Percentiles rank a stretch among this genome's conserved stretches.
Conservation (phyloP, 2,888 invertebrate genomes). For the Tyria jacobaeae region DNA sequence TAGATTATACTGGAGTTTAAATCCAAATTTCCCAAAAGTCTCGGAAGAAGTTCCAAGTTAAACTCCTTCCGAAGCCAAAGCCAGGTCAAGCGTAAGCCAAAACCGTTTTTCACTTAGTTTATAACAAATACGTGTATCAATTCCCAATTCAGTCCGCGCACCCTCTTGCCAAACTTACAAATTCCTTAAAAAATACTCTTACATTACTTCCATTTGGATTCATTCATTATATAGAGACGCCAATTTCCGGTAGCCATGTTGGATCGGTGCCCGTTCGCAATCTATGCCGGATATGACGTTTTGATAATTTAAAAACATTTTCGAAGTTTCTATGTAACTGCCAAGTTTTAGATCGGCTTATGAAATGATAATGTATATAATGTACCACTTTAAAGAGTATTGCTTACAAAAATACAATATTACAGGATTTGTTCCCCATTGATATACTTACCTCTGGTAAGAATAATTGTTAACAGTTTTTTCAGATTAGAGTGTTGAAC, state of each 20-base stretch:
- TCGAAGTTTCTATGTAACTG: conserved; percentile 42
- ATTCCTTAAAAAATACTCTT: conserved; percentile 46
- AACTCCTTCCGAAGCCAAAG: conserved; percentile 13
- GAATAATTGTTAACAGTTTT: too few species aligned
- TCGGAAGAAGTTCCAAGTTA: conserved; percentile 13
- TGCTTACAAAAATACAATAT: neutral
- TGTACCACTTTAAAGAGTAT: neutral
- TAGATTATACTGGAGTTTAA: conserved; percentile 13
- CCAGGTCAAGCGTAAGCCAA: conserved; percentile 22
- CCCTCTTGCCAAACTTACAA: conserved; percentile 36
- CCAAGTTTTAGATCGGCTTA: conserved; percentile 40
- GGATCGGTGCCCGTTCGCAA: conserved; percentile 64
- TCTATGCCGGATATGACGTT: conserved; percentile 68
- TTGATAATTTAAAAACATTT: conserved; percentile 65
- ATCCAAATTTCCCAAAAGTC: conserved; percentile 11
- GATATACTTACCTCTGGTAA: too few species aligned
- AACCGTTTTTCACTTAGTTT: conserved; percentile 25
- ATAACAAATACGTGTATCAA: conserved; percentile 29
- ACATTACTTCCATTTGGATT: conserved; percentile 57
- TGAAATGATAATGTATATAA: conserved; percentile 12
- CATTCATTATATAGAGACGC: conserved; percentile 67
- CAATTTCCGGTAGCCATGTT: conserved; percentile 74
- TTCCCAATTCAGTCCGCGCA: conserved; percentile 35
- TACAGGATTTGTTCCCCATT: too few species aligned
- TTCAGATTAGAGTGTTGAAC: too few species aligned